A percentile compares a stretch with the other conserved stretches of the same genome.
These are phyloP conservation scores for Sclerurus mexicanus DNA, from an alignment of 2,113 vertebrate genomes.

Conservation along the genomic window DNA sequence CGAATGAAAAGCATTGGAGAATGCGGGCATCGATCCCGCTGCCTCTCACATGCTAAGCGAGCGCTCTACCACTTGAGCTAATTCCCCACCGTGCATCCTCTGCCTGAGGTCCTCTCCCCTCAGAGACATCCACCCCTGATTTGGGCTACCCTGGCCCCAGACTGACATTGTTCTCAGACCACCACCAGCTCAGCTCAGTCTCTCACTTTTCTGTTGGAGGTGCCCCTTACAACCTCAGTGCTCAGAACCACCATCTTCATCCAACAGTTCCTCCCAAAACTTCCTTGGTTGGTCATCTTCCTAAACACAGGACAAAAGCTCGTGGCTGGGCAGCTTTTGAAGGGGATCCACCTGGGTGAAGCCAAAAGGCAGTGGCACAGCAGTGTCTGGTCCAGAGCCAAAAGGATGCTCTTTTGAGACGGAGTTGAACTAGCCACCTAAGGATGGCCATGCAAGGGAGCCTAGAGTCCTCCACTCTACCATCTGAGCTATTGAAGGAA, in stretches of 20 bases:
- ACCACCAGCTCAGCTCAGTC: background rate
- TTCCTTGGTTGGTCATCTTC: no score
- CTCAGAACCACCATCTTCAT: no score
- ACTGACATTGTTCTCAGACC: fast-evolving
- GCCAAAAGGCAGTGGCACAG: no score
- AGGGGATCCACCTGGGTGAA: no score
- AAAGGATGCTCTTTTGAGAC: background rate
- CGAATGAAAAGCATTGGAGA: background rate
- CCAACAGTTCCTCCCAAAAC: no score
- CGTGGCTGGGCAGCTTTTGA: background rate
- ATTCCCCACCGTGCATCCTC: no score
- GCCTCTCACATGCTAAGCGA: background rate
- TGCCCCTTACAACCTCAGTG: no score
- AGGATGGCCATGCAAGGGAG: slow-evolving; percentile 69
- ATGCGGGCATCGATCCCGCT: background rate
- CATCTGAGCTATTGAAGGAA: slow-evolving; percentile 89
- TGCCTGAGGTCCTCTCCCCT: background rate
- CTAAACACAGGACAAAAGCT: background rate
- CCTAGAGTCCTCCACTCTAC: slow-evolving; percentile 94
- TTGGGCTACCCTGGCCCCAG: background rate
- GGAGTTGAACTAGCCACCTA: slow-evolving; percentile 88
- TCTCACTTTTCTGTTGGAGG: no score
- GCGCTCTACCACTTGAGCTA: background rate
- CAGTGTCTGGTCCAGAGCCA: background rate
- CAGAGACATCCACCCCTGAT: background rate